phyloP scores from a whole-genome alignment of 2,113 vertebrate species.

The Perccottus glenii region DNA sequence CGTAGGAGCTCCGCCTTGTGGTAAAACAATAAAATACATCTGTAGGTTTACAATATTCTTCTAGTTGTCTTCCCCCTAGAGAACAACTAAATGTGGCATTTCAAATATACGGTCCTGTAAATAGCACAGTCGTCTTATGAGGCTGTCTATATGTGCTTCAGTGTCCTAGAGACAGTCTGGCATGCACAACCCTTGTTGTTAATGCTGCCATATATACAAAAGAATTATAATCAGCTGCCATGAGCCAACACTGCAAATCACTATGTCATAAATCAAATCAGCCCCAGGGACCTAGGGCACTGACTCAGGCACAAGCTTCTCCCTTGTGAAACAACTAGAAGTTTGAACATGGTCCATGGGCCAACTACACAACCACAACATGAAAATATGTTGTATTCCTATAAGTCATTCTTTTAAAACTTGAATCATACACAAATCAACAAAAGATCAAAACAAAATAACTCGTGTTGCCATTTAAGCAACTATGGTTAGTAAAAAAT shows the following conservation, averaged over 20 bases:
- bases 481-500: too few species aligned
- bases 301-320: slow-evolving; percentile 17
- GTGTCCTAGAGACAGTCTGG: slow-evolving; percentile 34
- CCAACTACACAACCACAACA: neutral
- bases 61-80: too few species aligned
- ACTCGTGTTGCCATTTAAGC: too few species aligned
- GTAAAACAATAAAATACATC: too few species aligned
- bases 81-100: neutral
- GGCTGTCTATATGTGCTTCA: slow-evolving; percentile 3
- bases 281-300: slow-evolving; percentile 17
- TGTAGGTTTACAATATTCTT: too few species aligned
- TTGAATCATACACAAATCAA: neutral
- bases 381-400: neutral
- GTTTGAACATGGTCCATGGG: neutral
- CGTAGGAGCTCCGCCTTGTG: too few species aligned
- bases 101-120: neutral
- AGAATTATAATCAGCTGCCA: slow-evolving; percentile 47
- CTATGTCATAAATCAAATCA: slow-evolving; percentile 36
- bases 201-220: slow-evolving; percentile 47
- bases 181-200: slow-evolving; percentile 25
- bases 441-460: too few species aligned
- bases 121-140: slow-evolving; percentile 11
- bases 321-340: neutral
- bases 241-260: slow-evolving; percentile 27
- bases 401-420: neutral